Evolutionary conservation across 2,888 invertebrate species (phyloP).

Genomic region (Theodoxus fluviatilis): DNA sequence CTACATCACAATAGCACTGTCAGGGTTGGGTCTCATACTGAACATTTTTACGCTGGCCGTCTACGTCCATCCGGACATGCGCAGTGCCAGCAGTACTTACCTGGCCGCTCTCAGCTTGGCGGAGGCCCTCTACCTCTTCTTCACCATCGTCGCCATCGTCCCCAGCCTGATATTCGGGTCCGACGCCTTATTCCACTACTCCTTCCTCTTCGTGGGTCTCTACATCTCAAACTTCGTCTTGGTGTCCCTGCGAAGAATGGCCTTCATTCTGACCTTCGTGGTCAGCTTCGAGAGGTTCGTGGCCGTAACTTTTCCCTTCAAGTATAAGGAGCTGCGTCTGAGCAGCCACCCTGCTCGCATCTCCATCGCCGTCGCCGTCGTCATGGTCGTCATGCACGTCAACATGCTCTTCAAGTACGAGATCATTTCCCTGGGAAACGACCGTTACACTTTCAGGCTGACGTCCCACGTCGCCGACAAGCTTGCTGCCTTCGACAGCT

Average conservation of each 20-base stretch:
- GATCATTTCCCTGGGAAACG: too few species aligned
- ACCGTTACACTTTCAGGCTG: too few species aligned
- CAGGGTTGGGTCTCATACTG: too few species aligned
- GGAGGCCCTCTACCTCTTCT: too few species aligned
- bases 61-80: too few species aligned
- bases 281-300: background rate
- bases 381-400: background rate
- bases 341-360: background rate
- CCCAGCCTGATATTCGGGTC: background rate
- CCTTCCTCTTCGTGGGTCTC: background rate
- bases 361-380: background rate
- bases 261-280: background rate
- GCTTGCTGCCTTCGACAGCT: too few species aligned
- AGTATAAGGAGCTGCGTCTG: background rate
- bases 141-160: too few species aligned
- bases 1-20: too few species aligned
- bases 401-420: background rate
- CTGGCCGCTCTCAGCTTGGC: too few species aligned
- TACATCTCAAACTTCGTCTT: background rate
- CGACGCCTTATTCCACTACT: background rate
- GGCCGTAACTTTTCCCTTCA: constrained; percentile 1
- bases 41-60: too few species aligned
- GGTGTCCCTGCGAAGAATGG: background rate
- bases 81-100: too few species aligned
- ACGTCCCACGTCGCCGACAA: too few species aligned